A percentile compares a stretch with the other conserved stretches of the same genome.
Evolutionary conservation across 2,888 invertebrate genomes (phyloP).

Genomic region (Heliothis peltigera): DNA sequence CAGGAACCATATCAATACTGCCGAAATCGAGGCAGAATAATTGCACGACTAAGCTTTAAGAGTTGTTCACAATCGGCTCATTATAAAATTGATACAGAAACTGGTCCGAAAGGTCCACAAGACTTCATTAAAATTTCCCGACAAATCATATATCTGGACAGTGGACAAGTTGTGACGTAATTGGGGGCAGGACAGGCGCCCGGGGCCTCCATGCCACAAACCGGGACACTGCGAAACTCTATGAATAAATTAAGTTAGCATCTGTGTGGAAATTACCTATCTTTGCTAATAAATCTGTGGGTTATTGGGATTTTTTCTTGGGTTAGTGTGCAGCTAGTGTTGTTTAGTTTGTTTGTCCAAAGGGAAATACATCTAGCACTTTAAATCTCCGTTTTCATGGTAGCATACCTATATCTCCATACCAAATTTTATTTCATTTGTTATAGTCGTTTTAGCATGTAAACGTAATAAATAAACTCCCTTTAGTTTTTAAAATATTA

Average conservation of each 20-base stretch:
- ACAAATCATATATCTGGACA: constrained; percentile 74
- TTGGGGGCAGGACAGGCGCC: constrained; percentile 64
- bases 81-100: constrained; percentile 44
- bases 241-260: constrained; percentile 76
- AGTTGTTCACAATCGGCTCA: constrained; percentile 52
- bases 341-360: too few relatives aligned
- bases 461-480: too few relatives aligned
- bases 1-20: constrained; percentile 34
- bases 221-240: constrained; percentile 69
- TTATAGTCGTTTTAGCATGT: too few relatives aligned
- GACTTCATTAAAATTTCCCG: constrained; percentile 73
- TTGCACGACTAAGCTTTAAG: constrained; percentile 44
- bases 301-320: constrained; percentile 49
- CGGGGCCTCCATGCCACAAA: constrained; percentile 60
- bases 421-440: too few relatives aligned
- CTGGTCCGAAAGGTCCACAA: constrained; percentile 57
- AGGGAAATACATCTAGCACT: too few relatives aligned
- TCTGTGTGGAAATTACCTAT: constrained; percentile 69
- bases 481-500: too few relatives aligned
- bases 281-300: constrained; percentile 63
- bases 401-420: too few relatives aligned
- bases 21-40: constrained; percentile 40
- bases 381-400: too few relatives aligned
- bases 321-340: constrained; percentile 19
- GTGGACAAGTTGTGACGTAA: constrained; percentile 74